phyloP scores from a whole-genome alignment of 2,113 vertebrate genomes.

The Ailuropoda melanoleuca region DNA sequence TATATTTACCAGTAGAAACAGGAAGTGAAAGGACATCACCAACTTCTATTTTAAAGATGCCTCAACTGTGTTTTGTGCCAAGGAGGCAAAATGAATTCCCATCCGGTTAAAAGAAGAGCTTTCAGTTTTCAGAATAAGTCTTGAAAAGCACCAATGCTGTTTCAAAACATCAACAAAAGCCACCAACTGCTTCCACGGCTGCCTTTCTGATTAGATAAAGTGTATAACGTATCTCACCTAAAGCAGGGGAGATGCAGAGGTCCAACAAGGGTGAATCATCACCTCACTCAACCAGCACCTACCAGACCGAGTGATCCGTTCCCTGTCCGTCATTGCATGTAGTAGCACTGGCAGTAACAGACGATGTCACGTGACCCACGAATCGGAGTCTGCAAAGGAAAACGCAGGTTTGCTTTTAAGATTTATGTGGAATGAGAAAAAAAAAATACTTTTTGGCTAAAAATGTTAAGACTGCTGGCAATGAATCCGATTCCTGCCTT shows the following conservation, averaged over 20 bases:
- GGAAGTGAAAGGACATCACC: not conserved
- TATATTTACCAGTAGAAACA: not conserved
- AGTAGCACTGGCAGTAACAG: not conserved
- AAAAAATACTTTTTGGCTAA: not conserved
- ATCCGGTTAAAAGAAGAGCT: not conserved
- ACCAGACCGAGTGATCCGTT: not conserved
- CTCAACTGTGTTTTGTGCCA: not conserved
- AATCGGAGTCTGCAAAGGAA: constrained; percentile 24
- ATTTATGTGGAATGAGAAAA: constrained; percentile 13
- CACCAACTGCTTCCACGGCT: not conserved
- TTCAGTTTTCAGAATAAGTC: not conserved
- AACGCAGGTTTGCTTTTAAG: constrained; percentile 36
- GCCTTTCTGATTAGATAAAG: not conserved
- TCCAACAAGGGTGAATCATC: not conserved
- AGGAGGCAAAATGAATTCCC: not conserved
- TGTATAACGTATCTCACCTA: not conserved
- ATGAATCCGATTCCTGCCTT: constrained; percentile 48
- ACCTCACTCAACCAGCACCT: not conserved
- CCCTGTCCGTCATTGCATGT: not conserved
- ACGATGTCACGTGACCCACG: not conserved
- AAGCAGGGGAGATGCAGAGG: not conserved
- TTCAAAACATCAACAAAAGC: not conserved
- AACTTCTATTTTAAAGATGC: constrained; percentile 16
- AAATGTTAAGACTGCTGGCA: constrained; percentile 51
- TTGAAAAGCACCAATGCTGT: not conserved